Evolutionary conservation across 2,888 invertebrate species (phyloP).

Genomic region (Amphipyra tragopoginis): DNA sequence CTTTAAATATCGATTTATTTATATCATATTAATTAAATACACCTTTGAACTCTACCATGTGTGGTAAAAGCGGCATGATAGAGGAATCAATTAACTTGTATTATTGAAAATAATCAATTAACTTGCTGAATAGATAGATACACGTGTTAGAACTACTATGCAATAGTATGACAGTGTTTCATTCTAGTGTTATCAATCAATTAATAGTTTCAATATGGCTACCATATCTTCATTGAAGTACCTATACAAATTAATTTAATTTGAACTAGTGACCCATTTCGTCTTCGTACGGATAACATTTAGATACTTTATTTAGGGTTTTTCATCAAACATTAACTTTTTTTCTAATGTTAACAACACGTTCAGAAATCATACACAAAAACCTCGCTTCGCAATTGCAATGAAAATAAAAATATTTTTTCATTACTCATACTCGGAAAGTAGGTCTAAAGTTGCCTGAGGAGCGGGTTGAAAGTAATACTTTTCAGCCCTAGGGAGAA

Average conservation of each 20-base stretch:
- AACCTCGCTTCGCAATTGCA: too few species aligned
- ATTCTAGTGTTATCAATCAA: conserved; percentile 39
- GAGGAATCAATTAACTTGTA: conserved; percentile 17
- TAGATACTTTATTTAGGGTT: too few species aligned
- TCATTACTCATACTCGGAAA: too few species aligned
- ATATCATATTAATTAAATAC: not conserved
- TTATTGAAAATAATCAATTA: conserved; percentile 31
- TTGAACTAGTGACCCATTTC: not conserved
- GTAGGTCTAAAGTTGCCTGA: too few species aligned
- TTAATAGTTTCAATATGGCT: conserved; percentile 14
- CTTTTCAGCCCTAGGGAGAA: too few species aligned
- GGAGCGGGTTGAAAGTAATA: too few species aligned
- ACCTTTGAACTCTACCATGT: conserved; percentile 26
- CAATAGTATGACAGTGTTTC: conserved; percentile 35
- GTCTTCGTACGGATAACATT: too few species aligned
- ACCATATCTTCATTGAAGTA: conserved; percentile 2
- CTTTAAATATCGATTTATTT: conserved; percentile 4
- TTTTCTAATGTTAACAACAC: too few species aligned
- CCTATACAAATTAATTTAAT: conserved; percentile 4
- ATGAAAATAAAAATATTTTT: too few species aligned
- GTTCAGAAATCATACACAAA: too few species aligned
- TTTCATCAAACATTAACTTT: too few species aligned
- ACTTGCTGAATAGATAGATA: conserved; percentile 18
- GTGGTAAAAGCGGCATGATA: conserved; percentile 13
- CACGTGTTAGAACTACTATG: conserved; percentile 39